Base-by-base conservation (phyloP, 37 sponge, comb jelly and placozoan species). In the Chondrilla cf. caribensis region DNA sequence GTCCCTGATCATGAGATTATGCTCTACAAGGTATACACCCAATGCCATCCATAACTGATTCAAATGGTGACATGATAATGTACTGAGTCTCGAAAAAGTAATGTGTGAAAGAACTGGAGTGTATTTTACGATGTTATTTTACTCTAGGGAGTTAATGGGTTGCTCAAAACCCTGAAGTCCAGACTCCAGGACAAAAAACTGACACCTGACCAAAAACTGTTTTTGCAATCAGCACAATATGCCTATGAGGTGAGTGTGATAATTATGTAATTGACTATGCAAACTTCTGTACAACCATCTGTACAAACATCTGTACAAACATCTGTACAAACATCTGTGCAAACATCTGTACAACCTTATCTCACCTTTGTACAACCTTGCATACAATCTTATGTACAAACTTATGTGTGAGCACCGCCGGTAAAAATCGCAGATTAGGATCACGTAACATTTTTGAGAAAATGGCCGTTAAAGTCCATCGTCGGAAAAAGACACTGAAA, bases 231-330 rank as follows among this genome's bases (percentile, higher is more conserved):
- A 60, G 85, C 85, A 26, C 51, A 60, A 9, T 40, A 79, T 67
- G 79, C 85, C 2, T 85, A 68, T 79, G 79, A 85, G 85, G 85
- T 85, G 29, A 58, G 4, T 44, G 31, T 59, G 4, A 32, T 24
- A 22, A 33, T 41, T 72, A 72, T 28, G 22, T 57, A 11, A 26
- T 39, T n/a, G 62, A 17, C 9, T 19, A 35, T 60, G 39, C 19
- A 54, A 24, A 25, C 26, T n/a, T 64, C 26, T 64, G 66, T n/a
- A 24, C 22, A 64, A 64, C 8, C 14, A 9, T 25, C 26, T 55
- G 57, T 11, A 17, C 17, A 17, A 19, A 55, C 57, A 55, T 17
- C 57, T 55, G 17, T 17, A 55, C 57, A 55, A n/a, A n/a, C n/a
- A n/a, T n/a, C n/a, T n/a, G n/a, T n/a, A n/a, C n/a, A n/a, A n/a